phyloP scores from a whole-genome alignment of 2,113 vertebrate species.

The Archocentrus centrarchus region DNA sequence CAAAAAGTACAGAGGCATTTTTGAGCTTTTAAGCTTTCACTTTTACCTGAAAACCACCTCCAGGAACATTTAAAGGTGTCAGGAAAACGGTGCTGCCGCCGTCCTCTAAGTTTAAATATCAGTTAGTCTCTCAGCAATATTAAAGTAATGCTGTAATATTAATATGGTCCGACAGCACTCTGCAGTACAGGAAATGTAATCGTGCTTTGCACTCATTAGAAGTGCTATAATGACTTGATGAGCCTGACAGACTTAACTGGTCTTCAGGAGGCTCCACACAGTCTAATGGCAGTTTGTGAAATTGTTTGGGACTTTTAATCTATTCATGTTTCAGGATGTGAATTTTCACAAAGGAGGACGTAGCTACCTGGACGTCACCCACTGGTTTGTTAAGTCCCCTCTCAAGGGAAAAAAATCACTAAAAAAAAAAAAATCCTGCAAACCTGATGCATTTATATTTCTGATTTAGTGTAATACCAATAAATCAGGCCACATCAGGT shows the following conservation, averaged over 20 bases:
- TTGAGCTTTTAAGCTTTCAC: background rate
- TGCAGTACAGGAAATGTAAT: background rate
- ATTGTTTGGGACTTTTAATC: background rate
- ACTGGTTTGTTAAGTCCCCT: no score
- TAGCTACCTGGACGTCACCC: no score
- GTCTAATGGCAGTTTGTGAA: background rate
- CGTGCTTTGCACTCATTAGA: no score
- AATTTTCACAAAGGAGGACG: background rate
- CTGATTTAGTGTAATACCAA: no score
- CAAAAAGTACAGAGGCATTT: background rate
- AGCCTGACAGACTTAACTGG: background rate
- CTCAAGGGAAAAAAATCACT: no score
- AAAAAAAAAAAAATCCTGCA: no score
- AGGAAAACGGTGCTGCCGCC: background rate
- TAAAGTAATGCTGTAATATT: background rate
- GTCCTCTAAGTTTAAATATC: background rate
- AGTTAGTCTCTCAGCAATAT: background rate
- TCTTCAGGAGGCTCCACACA: background rate
- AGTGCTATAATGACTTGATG: background rate
- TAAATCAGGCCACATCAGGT: no score
- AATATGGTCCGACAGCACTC: background rate
- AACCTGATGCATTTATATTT: no score
- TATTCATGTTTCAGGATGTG: fast-evolving
- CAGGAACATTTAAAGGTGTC: background rate
- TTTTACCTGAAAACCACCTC: background rate